These are phyloP conservation scores for Labeo rohita DNA, from an alignment of 2,113 vertebrate species.

Conservation along the genomic window DNA sequence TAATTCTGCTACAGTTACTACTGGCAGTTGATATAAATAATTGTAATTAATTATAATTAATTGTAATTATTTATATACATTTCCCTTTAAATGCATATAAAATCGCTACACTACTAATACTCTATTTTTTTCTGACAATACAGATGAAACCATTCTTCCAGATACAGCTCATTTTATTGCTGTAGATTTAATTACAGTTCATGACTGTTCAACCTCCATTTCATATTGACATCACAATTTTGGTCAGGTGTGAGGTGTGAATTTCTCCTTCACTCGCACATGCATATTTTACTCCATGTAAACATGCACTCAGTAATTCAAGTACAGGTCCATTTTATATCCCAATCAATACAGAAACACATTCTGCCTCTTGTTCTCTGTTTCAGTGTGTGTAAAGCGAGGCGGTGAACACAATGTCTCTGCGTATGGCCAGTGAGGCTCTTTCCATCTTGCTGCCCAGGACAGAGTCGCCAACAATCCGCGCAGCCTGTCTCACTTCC, in stretches of 20 bases:
- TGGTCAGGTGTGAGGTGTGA: conserved; percentile 48
- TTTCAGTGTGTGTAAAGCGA: conserved; percentile 91
- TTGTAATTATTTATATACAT: too few relatives aligned
- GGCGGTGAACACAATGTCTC: conserved; percentile 93
- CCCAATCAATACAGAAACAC: conserved; percentile 2
- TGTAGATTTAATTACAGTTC: conserved; percentile 72
- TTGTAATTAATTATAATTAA: too few relatives aligned
- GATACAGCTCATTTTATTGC: conserved; percentile 65
- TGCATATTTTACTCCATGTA: conserved; percentile 56
- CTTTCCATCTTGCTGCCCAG: conserved; percentile 91
- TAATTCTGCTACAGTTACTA: too few relatives aligned
- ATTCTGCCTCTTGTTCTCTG: not conserved
- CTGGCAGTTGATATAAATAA: too few relatives aligned
- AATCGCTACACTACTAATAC: too few relatives aligned
- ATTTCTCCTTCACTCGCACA: not conserved
- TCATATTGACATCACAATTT: conserved; percentile 41
- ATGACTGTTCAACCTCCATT: conserved; percentile 6
- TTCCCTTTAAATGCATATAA: too few relatives aligned
- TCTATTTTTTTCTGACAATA: not conserved
- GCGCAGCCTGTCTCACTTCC: conserved; percentile 86
- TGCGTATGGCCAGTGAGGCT: conserved; percentile 85
- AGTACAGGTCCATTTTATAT: conserved; percentile 20
- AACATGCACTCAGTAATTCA: conserved; percentile 44
- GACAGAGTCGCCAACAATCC: conserved; percentile 88
- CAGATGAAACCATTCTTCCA: not conserved